Evolutionary conservation across 2,797 vertebrate genomes (phyloP), one percentile per base, ranked within the genome.

Genomic region (Thamnophis elegans): DNA sequence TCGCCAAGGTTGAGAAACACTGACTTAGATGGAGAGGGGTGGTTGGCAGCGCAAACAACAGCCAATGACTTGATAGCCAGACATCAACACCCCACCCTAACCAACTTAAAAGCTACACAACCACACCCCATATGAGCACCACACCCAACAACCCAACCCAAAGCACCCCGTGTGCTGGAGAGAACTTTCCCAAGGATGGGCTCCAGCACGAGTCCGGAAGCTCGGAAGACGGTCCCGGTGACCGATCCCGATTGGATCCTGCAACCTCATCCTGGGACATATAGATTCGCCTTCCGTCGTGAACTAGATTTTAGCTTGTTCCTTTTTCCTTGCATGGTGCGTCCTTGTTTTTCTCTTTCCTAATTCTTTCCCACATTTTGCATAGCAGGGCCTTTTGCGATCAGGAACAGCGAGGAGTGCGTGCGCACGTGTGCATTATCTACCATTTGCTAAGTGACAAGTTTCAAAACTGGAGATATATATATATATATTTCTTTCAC

Each of bases 261-360:
- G 62, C 62, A 1, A 14, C 28, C 1, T 59, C 1, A 59, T 13
- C 60, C 28, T 13, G 28, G 12, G 28, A 65, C 12, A 65, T 0
- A n/a, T 32, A 8, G n/a, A 32, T 32, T 68, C 2, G 1, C n/a
- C n/a, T 68, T 68, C 6, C 1, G 2, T 32, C 0, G 18, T 42
- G 9, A 78, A 11, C 36, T 22, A 20, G 36, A 78, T n/a, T 78
- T 42, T 22, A 4, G 18, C 18, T 22, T 1, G 73, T 4, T 78
- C 73, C 32, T 22, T 78, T 22, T 42, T 4, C 18, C 3, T 11
- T 20, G 10, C 9, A 0, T 22, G 0, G 1, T 42, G 4, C 32
- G 1, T 10, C 36, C 22, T 22, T 22, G 9, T 22, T 78, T 78
- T 11, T 18, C 32, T 22, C 32, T 11, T 9, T 36, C 16, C 9